These are phyloP conservation scores for Oryzias sinensis DNA, from an alignment of 2,797 vertebrate species.

Conservation along the genomic window DNA sequence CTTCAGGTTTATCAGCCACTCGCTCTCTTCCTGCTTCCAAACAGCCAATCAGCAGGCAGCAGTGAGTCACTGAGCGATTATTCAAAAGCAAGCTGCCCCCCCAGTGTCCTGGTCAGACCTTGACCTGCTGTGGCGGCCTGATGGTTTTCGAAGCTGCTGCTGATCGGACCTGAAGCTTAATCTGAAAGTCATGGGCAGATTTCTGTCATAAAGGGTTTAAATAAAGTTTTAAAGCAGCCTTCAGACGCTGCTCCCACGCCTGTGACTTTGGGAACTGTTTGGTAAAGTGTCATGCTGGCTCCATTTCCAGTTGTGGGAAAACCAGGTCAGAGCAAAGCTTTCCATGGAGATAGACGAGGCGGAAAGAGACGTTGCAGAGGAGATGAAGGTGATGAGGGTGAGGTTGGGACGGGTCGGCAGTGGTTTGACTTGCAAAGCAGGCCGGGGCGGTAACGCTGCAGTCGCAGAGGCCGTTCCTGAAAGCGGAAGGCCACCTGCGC, in stretches of 20 bases:
- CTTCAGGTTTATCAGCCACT: conserved; percentile 77
- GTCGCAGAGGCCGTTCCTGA: conserved; percentile 51
- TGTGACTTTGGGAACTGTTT: too few relatives aligned
- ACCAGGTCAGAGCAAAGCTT: conserved; percentile 19
- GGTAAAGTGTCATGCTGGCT: too few relatives aligned
- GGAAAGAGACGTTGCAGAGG: conserved; percentile 13
- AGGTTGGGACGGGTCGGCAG: conserved; percentile 54
- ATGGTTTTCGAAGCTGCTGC: conserved; percentile 68
- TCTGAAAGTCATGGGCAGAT: neutral
- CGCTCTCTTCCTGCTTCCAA: conserved; percentile 76
- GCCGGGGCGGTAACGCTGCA: conserved; percentile 33
- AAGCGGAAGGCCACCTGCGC: conserved; percentile 59
- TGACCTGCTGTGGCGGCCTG: conserved; percentile 41
- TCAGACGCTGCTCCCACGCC: too few relatives aligned
- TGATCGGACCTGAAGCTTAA: conserved; percentile 61
- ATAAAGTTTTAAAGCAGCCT: too few relatives aligned
- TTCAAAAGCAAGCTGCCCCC: conserved; percentile 64
- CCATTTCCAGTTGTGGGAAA: too few relatives aligned
- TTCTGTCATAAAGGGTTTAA: too few relatives aligned
- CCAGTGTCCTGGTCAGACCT: too few relatives aligned
- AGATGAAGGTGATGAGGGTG: conserved; percentile 37
- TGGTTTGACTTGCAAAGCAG: conserved; percentile 86
- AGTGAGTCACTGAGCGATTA: conserved; percentile 68
- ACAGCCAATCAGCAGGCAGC: conserved; percentile 70
- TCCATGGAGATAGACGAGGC: conserved; percentile 8